Base-by-base conservation (phyloP, 64 coral and sea anemone genomes). In the Cladopsammia gracilis region DNA sequence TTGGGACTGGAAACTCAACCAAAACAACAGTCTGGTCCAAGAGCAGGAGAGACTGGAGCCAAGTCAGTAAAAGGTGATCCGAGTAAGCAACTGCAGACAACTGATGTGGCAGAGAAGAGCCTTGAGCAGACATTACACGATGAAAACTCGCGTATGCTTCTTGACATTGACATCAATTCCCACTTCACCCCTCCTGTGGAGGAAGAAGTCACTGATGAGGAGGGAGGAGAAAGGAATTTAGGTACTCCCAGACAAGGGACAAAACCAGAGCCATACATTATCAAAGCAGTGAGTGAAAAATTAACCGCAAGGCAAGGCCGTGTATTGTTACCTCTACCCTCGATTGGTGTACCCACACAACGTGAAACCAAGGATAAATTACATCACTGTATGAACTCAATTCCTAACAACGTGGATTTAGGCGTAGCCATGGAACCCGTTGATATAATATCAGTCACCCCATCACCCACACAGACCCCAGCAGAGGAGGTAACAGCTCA, bases 101-200 rank as follows among this genome's bases (percentile, higher is more conserved):
- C 65, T 53, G 65, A 72, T 57, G 6, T 18, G 24, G 6, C 19
- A 25, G 2, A n/a, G 46, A 61, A 73, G 45, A 75, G 44, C 22
- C 18, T 84, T 0, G 86, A 94, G 24, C 68, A 89, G 82, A 75
- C 62, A 25, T 16, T 65, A 19, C 23, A 73, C 11, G 88, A 94
- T 58, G 89, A 87, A 50, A 76, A 46, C 19, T 94, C 92, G 0
- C 92, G 79, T 25, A 87, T 86, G 73, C 82, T 90, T 10, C 82
- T 97, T 25, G 92, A 92, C 46, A 76, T 97, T 65, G 96, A 97
- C 73, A 97, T 97, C 22, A 88, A 88, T 56, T 98, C 96, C 22
- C 82, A 78, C 7, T 91, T 98, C 18, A 98, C 92, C 62, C 85
- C 95, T 61, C 95, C 92, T 23, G 75, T 68, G 56, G 88, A 94